Conservation (phyloP, 2,797 vertebrate genomes). For the Pelodytes ibericus region DNA sequence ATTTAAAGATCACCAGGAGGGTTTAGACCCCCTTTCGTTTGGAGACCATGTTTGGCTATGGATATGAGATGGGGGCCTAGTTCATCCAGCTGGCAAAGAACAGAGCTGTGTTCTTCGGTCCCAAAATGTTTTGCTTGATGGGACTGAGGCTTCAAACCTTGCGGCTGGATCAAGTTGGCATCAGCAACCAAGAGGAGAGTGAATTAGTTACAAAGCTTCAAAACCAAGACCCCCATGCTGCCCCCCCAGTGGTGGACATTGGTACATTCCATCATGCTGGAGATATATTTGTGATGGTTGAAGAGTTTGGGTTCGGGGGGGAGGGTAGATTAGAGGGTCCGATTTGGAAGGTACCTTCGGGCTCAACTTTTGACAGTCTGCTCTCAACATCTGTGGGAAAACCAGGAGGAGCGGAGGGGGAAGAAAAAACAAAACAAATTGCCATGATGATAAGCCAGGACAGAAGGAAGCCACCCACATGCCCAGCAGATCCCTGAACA, state of each 20-base stretch:
- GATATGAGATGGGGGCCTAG: too few species aligned
- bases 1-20: too few species aligned
- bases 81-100: too few species aligned
- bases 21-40: too few species aligned
- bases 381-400: conserved; percentile 74
- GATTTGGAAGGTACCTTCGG: conserved; percentile 76
- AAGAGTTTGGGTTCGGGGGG: conserved; percentile 14
- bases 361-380: conserved; percentile 77
- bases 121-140: not conserved
- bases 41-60: too few species aligned
- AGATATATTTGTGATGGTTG: conserved; percentile 54
- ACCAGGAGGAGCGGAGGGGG: conserved; percentile 36
- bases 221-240: conserved; percentile 52
- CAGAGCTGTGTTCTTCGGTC: too few species aligned
- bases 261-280: conserved; percentile 78
- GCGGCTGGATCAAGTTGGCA: not conserved
- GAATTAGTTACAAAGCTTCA: conserved; percentile 18
- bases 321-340: conserved; percentile 18
- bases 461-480: conserved; percentile 13
- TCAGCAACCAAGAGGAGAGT: not conserved
- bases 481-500: not conserved
- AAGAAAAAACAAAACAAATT: conserved; percentile 41
- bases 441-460: conserved; percentile 38
- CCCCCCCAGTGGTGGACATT: conserved; percentile 39
- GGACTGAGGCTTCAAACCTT: conserved; percentile 38